phyloP scores from a whole-genome alignment of 2,113 vertebrate genomes.

The Pollimyrus isidori region DNA sequence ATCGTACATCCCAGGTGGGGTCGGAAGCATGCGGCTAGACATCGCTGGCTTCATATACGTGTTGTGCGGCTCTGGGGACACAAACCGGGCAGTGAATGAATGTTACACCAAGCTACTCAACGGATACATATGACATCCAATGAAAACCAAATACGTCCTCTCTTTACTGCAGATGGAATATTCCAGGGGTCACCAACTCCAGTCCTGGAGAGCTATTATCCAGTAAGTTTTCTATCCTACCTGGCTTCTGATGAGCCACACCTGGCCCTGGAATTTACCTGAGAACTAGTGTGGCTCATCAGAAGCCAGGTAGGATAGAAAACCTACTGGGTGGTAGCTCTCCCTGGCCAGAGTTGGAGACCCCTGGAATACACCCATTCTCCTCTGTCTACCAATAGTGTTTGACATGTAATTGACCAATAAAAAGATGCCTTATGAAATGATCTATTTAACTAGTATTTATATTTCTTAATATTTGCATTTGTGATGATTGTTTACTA shows the following conservation, averaged over 20 bases:
- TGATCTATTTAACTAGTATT: background rate
- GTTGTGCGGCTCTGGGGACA: slow-evolving; percentile 31
- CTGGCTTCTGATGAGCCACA: too few relatives aligned
- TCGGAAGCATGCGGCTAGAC: slow-evolving; percentile 27
- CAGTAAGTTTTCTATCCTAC: too few relatives aligned
- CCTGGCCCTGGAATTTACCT: too few relatives aligned
- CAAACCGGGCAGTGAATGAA: background rate
- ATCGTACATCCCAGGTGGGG: slow-evolving; percentile 32
- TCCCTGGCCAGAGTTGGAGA: too few relatives aligned
- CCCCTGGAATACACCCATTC: background rate
- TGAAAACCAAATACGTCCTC: background rate
- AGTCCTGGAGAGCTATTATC: too few relatives aligned
- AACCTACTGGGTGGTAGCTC: too few relatives aligned
- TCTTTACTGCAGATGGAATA: background rate
- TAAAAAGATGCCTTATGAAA: background rate
- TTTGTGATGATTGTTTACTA: background rate
- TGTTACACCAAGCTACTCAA: background rate
- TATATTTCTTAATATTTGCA: background rate
- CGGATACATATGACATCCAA: background rate
- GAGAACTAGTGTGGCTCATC: too few relatives aligned
- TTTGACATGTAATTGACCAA: background rate
- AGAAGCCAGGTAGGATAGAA: too few relatives aligned
- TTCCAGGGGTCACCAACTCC: too few relatives aligned
- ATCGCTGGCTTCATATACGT: slow-evolving; percentile 36
- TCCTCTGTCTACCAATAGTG: background rate